Evolutionary conservation across 2,113 vertebrate species (phyloP).

Genomic region (Sigmodon hispidus): DNA sequence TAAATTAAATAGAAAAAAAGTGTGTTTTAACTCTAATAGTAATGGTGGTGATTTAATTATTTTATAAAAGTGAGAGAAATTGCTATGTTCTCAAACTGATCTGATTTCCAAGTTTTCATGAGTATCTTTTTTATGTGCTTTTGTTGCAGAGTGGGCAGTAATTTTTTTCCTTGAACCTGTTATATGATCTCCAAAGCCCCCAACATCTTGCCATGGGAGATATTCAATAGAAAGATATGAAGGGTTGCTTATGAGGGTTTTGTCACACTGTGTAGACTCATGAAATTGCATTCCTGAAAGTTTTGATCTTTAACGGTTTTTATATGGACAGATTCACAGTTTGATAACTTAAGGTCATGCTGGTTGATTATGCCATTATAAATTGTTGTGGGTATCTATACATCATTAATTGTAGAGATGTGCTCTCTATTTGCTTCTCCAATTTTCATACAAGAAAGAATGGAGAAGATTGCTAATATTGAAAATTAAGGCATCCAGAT

Average conservation of each 20-base stretch:
- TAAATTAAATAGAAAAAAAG: background rate
- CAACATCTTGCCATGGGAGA: background rate
- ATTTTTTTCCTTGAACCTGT: background rate
- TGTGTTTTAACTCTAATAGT: conserved; percentile 13
- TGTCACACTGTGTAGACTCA: background rate
- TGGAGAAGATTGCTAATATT: background rate
- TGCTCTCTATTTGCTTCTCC: background rate
- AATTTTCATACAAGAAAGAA: background rate
- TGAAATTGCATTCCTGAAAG: background rate
- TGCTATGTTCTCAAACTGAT: background rate
- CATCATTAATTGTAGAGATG: background rate
- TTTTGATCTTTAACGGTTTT: background rate
- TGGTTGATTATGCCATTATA: background rate
- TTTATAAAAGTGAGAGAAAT: background rate
- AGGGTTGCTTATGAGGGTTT: fast-evolving
- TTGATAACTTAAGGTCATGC: background rate
- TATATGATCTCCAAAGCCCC: background rate
- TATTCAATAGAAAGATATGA: background rate
- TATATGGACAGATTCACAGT: background rate
- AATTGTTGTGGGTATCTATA: background rate
- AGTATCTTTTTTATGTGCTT: background rate
- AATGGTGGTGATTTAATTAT: background rate
- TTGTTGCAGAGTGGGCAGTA: background rate
- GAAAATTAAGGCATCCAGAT: background rate
- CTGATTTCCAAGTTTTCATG: background rate